These are phyloP conservation scores for Typhlichthys eigenmanni DNA, from an alignment of 2,797 vertebrate species.

Conservation along the genomic window DNA sequence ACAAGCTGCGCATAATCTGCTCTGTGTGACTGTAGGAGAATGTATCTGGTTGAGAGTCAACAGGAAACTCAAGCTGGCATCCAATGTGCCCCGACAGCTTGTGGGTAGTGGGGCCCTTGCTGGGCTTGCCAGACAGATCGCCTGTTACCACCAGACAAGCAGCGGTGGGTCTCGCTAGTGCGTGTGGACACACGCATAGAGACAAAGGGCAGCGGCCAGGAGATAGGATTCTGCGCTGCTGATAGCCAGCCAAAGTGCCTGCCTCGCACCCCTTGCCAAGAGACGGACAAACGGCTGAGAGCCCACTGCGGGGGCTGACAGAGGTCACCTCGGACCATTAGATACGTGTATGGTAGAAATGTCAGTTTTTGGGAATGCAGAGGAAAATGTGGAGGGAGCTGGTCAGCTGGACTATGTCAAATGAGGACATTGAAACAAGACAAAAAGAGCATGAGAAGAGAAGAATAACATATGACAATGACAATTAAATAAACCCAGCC, in stretches of 20 bases:
- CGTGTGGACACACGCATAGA: conserved; percentile 1
- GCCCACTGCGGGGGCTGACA: conserved; percentile 26
- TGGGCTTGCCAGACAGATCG: conserved; percentile 42
- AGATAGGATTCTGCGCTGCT: conserved; percentile 17
- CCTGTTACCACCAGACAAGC: conserved; percentile 48
- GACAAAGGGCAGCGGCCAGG: conserved; percentile 17
- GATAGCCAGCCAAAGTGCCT: conserved; percentile 42
- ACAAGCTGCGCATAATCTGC: too few species aligned
- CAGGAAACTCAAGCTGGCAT: conserved; percentile 41
- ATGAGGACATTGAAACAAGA: too few species aligned
- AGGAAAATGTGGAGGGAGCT: too few species aligned
- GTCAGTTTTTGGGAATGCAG: too few species aligned
- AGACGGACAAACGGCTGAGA: conserved; percentile 33
- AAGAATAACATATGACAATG: too few species aligned
- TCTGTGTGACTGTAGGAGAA: too few species aligned
- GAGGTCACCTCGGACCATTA: conserved; percentile 35
- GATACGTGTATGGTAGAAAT: conserved; percentile 25
- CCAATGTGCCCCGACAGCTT: conserved; percentile 43
- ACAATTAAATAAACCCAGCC: too few species aligned
- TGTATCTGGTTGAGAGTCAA: too few species aligned
- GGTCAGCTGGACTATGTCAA: too few species aligned
- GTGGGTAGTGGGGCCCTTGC: conserved; percentile 57
- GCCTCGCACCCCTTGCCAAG: conserved; percentile 19
- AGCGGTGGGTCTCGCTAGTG: conserved; percentile 37
- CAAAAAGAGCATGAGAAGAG: too few species aligned